phyloP scores from a whole-genome alignment of 2,113 vertebrate species.

The Perca fluviatilis region DNA sequence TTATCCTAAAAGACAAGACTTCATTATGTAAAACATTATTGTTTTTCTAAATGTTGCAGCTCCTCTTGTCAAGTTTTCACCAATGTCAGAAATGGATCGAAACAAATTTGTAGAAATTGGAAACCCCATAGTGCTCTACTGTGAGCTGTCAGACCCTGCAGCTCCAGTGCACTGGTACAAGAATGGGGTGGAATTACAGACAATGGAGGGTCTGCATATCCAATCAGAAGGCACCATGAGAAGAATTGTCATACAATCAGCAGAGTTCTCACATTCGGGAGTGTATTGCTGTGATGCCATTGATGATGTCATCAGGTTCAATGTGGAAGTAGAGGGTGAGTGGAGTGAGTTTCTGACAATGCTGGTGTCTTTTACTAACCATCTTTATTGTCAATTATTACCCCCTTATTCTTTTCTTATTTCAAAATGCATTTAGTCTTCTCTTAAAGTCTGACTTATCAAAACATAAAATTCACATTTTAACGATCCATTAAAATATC shows the following conservation, averaged over 20 bases:
- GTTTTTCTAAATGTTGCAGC: conserved; percentile 73
- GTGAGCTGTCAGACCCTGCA: conserved; percentile 85
- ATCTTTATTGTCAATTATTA: conserved; percentile 34
- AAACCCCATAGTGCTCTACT: conserved; percentile 87
- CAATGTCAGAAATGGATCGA: conserved; percentile 87
- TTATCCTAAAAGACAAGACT: not conserved
- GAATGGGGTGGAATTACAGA: conserved; percentile 82
- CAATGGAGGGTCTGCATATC: conserved; percentile 84
- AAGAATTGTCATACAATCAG: conserved; percentile 87
- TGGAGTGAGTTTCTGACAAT: conserved; percentile 36
- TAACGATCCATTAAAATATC: conserved; percentile 56
- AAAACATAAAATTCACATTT: conserved; percentile 25
- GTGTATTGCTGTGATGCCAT: conserved; percentile 88
- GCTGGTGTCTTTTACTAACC: conserved; percentile 41
- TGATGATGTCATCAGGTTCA: conserved; percentile 87
- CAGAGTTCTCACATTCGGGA: conserved; percentile 86
- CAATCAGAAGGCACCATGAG: conserved; percentile 88
- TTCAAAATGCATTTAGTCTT: conserved; percentile 2
- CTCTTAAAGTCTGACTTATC: conserved; percentile 28
- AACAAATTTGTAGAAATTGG: conserved; percentile 88
- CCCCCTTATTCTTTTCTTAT: not conserved
- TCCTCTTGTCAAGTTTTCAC: conserved; percentile 86
- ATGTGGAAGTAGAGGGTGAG: conserved; percentile 88
- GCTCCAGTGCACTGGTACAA: conserved; percentile 86
- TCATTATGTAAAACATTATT: not conserved